Base-by-base conservation (phyloP, 2,113 vertebrate species). In the Ivindomyrus marchei region DNA sequence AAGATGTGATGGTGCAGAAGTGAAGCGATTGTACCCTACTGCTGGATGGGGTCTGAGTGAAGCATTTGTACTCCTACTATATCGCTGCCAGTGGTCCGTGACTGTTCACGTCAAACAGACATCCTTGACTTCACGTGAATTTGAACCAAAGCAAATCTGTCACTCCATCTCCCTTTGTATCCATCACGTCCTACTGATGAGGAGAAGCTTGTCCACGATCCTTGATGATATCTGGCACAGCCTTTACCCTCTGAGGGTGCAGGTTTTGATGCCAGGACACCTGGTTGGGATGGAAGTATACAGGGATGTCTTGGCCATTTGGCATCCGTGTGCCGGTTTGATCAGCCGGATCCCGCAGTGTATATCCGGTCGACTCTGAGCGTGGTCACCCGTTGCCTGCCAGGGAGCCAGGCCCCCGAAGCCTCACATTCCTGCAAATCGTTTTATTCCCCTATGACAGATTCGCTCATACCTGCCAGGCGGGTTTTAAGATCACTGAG, bases 401-500 rank as follows among this genome's bases (percentile, higher is more conserved):
- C 8, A 31, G 84, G 39, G 36, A 10, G 13, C 9, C 27, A 13
- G 21, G 39, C 21, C 46, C 77, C 77, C 91, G 66, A 84, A 74
- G 88, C n/a, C 27, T 70, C 62, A 70, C n/a, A 88, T 88, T 91
- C 90, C 87, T n/a, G 27, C 88, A 90, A 91, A 89, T 89, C 83
- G 83, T 88, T 88, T 89, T 90, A 90, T 92, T 92, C 91, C 94
- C 93, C 93, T 91, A 93, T 93, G 92, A 91, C 92, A 92, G 89
- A 87, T 90, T 89, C 94, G 93, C 95, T 95, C 94, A 95, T 91
- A 93, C 94, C 89, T 93, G 96, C 96, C 97, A 97, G 97, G 98
- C 97, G 97, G 98, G 93, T 94, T 89, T 89, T 93, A 93, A 95
- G 96, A 95, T 97, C 96, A 97, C 96, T 93, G 91, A 88, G 92